phyloP scores from a whole-genome alignment of 2,797 vertebrate species.

The Cetoscarus ocellatus region DNA sequence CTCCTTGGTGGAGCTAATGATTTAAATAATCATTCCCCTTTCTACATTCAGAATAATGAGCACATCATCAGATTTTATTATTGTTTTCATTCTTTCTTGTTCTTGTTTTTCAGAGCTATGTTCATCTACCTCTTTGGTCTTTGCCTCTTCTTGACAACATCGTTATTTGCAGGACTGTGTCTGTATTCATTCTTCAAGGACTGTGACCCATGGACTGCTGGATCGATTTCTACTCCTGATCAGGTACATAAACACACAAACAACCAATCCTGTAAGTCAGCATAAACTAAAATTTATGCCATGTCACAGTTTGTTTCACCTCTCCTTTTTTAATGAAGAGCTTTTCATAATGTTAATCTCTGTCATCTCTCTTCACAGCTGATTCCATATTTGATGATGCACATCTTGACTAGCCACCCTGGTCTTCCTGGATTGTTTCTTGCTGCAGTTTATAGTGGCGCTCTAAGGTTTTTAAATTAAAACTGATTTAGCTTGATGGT shows the following conservation, averaged over 20 bases:
- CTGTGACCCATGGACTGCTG: constrained; percentile 1
- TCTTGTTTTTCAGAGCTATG: not conserved
- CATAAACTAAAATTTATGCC: not conserved
- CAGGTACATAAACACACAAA: not conserved
- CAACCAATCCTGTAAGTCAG: not conserved
- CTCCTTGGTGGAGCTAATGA: too few relatives aligned
- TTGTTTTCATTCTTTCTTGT: not conserved
- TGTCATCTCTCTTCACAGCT: constrained; percentile 73
- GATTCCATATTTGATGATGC: constrained; percentile 93
- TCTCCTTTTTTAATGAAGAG: not conserved
- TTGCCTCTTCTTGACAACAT: not conserved
- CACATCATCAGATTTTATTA: not conserved
- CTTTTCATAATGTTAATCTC: not conserved
- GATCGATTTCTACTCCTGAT: not conserved
- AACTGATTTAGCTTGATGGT: not conserved
- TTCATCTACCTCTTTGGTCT: not conserved
- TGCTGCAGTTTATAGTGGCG: constrained; percentile 80
- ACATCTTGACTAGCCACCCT: constrained; percentile 88
- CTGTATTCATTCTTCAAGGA: not conserved
- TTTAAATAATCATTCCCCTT: too few relatives aligned
- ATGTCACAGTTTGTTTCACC: too few relatives aligned
- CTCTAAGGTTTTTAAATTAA: constrained; percentile 86
- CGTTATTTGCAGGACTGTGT: not conserved
- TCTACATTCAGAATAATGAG: too few relatives aligned
- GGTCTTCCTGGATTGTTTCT: constrained; percentile 90